These are phyloP conservation scores for Sebastes flavidus DNA, from an alignment of 2,797 vertebrate genomes.

Conservation along the genomic window DNA sequence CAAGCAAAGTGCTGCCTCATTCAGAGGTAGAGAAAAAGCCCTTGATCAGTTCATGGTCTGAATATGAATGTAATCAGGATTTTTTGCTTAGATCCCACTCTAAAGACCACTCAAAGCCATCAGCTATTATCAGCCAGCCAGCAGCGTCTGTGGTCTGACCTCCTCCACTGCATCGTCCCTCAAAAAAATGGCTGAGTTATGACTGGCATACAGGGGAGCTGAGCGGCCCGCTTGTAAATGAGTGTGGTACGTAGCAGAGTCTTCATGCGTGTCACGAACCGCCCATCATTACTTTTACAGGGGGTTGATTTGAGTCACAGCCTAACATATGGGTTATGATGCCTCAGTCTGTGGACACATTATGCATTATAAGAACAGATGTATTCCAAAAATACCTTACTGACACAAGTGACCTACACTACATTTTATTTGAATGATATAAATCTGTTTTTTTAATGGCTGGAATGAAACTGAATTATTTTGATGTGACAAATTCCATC, in stretches of 20 bases:
- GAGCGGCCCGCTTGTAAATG: slow-evolving; percentile 67
- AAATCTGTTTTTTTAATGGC: neutral
- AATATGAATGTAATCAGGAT: slow-evolving; percentile 75
- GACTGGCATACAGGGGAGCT: slow-evolving; percentile 45
- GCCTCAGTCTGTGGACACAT: slow-evolving; percentile 33
- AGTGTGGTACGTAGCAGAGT: slow-evolving; percentile 51
- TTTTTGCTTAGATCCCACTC: slow-evolving; percentile 48
- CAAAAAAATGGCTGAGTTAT: slow-evolving; percentile 70
- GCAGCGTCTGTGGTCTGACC: slow-evolving; percentile 58
- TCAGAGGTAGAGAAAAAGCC: slow-evolving; percentile 45
- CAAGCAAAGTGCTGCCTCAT: slow-evolving; percentile 49
- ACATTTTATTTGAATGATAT: neutral
- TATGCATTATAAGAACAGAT: slow-evolving; percentile 37
- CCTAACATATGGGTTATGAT: slow-evolving; percentile 56
- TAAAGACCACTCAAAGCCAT: slow-evolving; percentile 61
- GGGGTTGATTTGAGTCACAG: slow-evolving; percentile 67
- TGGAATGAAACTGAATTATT: neutral
- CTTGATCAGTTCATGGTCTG: slow-evolving; percentile 61
- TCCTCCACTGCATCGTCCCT: slow-evolving; percentile 53
- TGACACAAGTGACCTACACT: neutral
- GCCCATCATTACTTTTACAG: slow-evolving; percentile 73
- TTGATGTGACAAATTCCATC: neutral
- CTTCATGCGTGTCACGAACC: slow-evolving; percentile 67
- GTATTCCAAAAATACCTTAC: slow-evolving; percentile 18
- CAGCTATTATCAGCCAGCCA: slow-evolving; percentile 58